Conservation (phyloP, 2,888 invertebrate genomes). For the Tachina fera region DNA sequence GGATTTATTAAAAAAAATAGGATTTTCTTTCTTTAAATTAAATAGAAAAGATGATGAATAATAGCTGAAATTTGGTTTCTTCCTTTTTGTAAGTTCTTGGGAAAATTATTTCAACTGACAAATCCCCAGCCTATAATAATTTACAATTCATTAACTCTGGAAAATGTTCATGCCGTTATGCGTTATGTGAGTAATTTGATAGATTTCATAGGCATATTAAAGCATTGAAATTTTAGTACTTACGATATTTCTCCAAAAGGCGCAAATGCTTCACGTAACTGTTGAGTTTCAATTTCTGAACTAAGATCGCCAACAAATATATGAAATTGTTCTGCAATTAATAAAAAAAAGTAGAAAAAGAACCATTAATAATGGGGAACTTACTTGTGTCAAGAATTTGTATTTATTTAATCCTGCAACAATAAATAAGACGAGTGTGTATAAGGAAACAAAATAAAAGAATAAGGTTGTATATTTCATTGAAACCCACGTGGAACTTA, state of each 20-base stretch:
- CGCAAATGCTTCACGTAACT: conserved; percentile 97
- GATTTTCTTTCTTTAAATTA: too few relatives aligned
- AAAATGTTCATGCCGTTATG: too few relatives aligned
- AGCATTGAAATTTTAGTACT: conserved; percentile 83
- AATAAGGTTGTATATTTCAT: conserved; percentile 23
- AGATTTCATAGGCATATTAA: too few relatives aligned
- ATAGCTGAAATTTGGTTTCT: too few relatives aligned
- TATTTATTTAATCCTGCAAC: conserved; percentile 36
- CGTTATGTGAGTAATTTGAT: too few relatives aligned
- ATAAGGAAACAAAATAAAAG: conserved; percentile 25
- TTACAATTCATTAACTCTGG: too few relatives aligned
- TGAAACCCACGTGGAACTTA: conserved; percentile 19
- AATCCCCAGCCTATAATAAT: too few relatives aligned
- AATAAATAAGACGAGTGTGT: conserved; percentile 19
- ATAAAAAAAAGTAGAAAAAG: conserved; percentile 37
- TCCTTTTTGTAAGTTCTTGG: too few relatives aligned
- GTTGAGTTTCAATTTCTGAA: conserved; percentile 99
- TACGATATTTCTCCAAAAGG: conserved; percentile 99
- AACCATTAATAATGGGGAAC: neutral
- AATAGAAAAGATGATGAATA: too few relatives aligned
- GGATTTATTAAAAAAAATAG: too few relatives aligned
- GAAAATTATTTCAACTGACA: too few relatives aligned
- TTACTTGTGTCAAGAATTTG: neutral
- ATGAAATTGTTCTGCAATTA: conserved; percentile 97
- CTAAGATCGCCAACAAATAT: conserved; percentile 99